Evolutionary conservation across 2,113 vertebrate species (phyloP), one percentile per base, ranked within the genome.

Genomic region (Xyrauchen texanus): DNA sequence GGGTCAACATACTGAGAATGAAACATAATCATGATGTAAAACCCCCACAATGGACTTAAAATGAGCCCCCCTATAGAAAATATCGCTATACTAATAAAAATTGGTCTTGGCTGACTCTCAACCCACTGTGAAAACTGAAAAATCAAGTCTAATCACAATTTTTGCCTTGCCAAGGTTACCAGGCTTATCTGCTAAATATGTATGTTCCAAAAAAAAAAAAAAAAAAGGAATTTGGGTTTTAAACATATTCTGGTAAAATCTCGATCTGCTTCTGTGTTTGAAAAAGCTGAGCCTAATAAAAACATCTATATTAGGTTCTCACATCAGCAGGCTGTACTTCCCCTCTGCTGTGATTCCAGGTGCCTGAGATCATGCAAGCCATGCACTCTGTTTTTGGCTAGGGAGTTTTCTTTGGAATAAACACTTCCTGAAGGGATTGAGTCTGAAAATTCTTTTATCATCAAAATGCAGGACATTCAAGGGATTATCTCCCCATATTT

Each of bases 391-490:
- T 53, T 52, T 52, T 34, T 34, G 21, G 21, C 21, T 34, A 34
- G 21, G 21, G 21, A 34, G 12, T 16, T 63, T 64, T 64, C 53
- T 83, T 81, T 66, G 66, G 73, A 80, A 63, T 83, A 58, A 83
- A 80, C 67, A 73, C 10, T 67, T 45, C 83, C 82, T 63, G 49
- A 75, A 76, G 66, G 42, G 78, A 58, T 44, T 68, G 51, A 72
- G 44, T 80, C 82, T 76, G 53, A 64, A 76, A 85, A 65, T n/a
- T 44, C 75, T 11, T 85, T 89, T 90, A 91, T 90, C 89, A 82
- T 73, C 80, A 76, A 63, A 78, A 87, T 69, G 72, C 90, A 90
- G 87, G 80, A 73, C 16, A n/a, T 77, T 67, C n/a, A 42, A 66
- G 55, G 49, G 78, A 83, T 83, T 68, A 66, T 73, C 66, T 74